These are phyloP conservation scores for Gymnobelideus leadbeateri DNA, from an alignment of 2,113 vertebrate species.

Conservation along the genomic window DNA sequence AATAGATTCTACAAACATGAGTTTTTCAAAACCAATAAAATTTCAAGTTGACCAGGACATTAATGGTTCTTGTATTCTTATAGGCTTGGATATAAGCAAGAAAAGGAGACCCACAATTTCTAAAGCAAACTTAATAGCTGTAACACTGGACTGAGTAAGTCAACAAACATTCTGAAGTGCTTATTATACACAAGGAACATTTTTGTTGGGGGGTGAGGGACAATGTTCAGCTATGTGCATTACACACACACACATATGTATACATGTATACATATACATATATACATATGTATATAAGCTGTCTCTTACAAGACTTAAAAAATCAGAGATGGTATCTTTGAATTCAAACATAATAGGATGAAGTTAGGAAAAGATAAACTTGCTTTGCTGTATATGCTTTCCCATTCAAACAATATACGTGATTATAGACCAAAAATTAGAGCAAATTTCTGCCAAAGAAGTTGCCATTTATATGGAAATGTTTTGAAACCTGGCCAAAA, in stretches of 20 bases:
- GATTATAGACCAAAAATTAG: neutral
- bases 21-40: slow-evolving; percentile 27
- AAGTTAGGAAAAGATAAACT: neutral
- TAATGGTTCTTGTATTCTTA: slow-evolving; percentile 9
- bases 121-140: slow-evolving; percentile 28
- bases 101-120: slow-evolving; percentile 25
- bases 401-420: neutral
- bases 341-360: neutral
- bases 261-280: neutral
- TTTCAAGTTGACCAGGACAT: slow-evolving; percentile 8
- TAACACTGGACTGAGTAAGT: neutral
- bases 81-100: slow-evolving; percentile 47
- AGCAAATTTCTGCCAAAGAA: neutral
- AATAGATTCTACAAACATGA: neutral
- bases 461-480: neutral
- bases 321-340: neutral
- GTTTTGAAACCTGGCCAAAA: neutral
- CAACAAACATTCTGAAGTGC: neutral
- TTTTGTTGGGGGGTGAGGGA: neutral
- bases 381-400: neutral
- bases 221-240: neutral
- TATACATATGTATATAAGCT: neutral
- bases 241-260: neutral
- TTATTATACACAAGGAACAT: neutral
- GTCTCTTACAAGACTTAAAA: neutral